Evolutionary conservation across 1,140 invertebrate species (phyloP), one percentile per base, ranked within the genome.

Genomic region (Drosophila pectinifera): DNA sequence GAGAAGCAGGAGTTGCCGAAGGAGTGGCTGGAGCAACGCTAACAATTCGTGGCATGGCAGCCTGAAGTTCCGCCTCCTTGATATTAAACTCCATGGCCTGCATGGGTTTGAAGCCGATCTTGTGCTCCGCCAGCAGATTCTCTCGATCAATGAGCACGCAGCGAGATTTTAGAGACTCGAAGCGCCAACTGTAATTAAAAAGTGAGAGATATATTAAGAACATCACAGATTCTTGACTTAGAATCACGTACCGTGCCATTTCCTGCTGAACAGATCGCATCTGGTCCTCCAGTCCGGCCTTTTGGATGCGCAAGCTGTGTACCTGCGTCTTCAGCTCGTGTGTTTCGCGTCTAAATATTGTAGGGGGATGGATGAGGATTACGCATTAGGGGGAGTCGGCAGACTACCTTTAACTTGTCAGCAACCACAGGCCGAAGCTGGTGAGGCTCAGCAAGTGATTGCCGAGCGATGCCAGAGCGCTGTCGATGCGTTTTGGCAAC

Each of bases 61-160:
- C 72, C 11, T 85, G 53, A 1, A 78, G 53, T 36, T 92, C 65
- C 7, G 70, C 77, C 34, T 91, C 79, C 31, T 58, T 72, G 7
- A 91, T 91, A 26, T 89, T 69, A 48, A 91, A 91, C 49, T 92
- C 88, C 69, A 91, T 81, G 55, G 76, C 85, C 34, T 73, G 65
- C 41, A 80, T 61, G 28, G 76, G 59, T 56, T 91, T 91, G 8
- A 90, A 92, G n/a, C 38, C 18, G 14, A 92, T 91, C 36, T 82
- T 82, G 48, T 92, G 74, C 43, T 92, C 90, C 8, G 65, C 77
- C n/a, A 92, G 61, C 18, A 92, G 45, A 69, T 85, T 88, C 57
- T 92, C 91, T 14, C 91, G 79, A 59, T 92, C 83, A 20, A 92
- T 88, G 2, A 92, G 54, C 36, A 92, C 81, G 56, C 91, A 92